These are phyloP conservation scores for Elegia similella DNA, from an alignment of 2,888 invertebrate genomes.

Conservation along the genomic window DNA sequence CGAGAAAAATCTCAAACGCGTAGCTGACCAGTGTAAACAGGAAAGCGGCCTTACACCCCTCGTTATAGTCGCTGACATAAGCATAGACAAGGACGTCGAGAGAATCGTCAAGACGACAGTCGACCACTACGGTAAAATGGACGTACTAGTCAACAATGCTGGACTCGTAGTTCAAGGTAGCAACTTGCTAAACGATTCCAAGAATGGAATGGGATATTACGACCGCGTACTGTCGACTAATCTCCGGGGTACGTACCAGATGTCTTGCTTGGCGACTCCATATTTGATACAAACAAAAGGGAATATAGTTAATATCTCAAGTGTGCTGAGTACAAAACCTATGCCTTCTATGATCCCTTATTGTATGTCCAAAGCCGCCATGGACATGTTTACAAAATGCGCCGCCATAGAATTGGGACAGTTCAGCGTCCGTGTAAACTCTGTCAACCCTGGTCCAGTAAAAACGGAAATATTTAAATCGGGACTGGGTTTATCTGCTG, in stretches of 20 bases:
- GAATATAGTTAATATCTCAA: conserved; percentile 35
- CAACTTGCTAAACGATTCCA: conserved; percentile 59
- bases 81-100: conserved; percentile 45
- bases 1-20: conserved; percentile 46
- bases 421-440: conserved; percentile 59
- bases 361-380: conserved; percentile 64
- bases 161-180: conserved; percentile 33
- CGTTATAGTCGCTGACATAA: conserved; percentile 55
- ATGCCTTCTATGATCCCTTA: conserved; percentile 51
- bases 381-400: conserved; percentile 65
- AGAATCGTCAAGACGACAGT: conserved; percentile 52
- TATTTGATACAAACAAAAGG: conserved; percentile 44
- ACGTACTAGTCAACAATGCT: neutral
- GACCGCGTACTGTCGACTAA: conserved; percentile 59
- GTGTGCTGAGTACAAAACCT: conserved; percentile 50
- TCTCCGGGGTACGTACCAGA: conserved; percentile 53
- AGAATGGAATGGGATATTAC: conserved; percentile 45
- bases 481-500: neutral
- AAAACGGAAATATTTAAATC: conserved; percentile 47
- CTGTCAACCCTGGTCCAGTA: conserved; percentile 63
- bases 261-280: conserved; percentile 51
- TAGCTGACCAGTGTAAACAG: conserved; percentile 49
- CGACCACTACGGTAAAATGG: conserved; percentile 44
- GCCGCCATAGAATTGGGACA: conserved; percentile 53
- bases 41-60: conserved; percentile 47